Evolutionary conservation across 1,140 invertebrate species (phyloP).

Genomic region (Polypedilum vanderplanki): DNA sequence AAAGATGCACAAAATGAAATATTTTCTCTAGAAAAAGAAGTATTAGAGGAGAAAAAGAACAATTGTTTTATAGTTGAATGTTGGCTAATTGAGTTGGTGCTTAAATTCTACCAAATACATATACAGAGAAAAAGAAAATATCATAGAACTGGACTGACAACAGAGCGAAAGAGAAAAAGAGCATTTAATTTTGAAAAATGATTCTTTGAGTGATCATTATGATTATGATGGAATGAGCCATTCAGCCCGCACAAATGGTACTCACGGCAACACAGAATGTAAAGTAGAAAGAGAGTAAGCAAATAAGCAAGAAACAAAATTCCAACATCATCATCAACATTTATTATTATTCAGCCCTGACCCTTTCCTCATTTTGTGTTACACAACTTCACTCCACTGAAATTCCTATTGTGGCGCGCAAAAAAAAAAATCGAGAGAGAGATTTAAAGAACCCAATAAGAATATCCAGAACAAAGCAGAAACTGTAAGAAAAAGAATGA

Average conservation of each 20-base stretch:
- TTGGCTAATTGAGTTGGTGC: background rate
- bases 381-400: background rate
- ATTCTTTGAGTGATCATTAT: conserved; percentile 14
- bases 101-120: background rate
- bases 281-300: background rate
- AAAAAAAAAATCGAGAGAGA: background rate
- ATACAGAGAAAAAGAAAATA: background rate
- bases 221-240: conserved; percentile 11
- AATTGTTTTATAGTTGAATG: background rate
- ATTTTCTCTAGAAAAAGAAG: too few relatives aligned
- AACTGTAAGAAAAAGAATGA: background rate
- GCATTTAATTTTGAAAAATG: conserved; percentile 19
- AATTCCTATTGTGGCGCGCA: conserved; percentile 9
- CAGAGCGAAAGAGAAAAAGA: background rate
- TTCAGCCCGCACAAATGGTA: background rate
- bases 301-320: background rate
- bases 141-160: background rate
- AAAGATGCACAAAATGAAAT: too few relatives aligned
- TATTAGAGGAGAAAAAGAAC: background rate
- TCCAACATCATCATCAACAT: background rate
- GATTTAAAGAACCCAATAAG: background rate
- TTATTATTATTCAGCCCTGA: background rate
- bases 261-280: background rate
- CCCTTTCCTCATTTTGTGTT: background rate
- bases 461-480: conserved; percentile 18